Conservation (phyloP, 2,797 vertebrate species). For the Gymnodraco acuticeps region DNA sequence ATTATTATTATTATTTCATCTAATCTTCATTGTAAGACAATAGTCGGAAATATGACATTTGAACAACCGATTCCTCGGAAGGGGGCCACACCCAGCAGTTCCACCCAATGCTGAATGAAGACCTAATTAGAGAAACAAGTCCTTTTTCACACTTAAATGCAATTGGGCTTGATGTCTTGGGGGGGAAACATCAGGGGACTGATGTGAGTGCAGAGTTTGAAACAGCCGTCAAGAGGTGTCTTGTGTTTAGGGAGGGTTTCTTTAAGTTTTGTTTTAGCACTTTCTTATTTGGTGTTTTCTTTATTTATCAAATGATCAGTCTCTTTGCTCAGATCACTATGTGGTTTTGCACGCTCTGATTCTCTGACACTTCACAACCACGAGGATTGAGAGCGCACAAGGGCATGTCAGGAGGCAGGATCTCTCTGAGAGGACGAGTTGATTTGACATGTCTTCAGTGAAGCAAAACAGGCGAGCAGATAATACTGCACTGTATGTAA, state of each 20-base stretch:
- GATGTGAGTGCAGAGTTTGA: slow-evolving; percentile 22
- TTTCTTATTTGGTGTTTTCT: background rate
- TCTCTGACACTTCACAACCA: background rate
- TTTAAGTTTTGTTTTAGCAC: slow-evolving; percentile 12
- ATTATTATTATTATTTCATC: background rate
- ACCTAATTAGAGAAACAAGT: slow-evolving; percentile 8
- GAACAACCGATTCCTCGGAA: background rate
- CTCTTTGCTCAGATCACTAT: slow-evolving; percentile 9
- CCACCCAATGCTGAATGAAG: slow-evolving; percentile 36
- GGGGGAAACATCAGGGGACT: slow-evolving; percentile 16
- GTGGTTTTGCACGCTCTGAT: slow-evolving; percentile 7
- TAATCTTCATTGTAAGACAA: slow-evolving; percentile 6
- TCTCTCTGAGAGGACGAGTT: slow-evolving; percentile 18
- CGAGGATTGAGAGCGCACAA: background rate
- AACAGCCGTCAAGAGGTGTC: slow-evolving; percentile 21
- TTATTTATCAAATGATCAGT: slow-evolving; percentile 1
- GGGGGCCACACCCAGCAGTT: slow-evolving; percentile 16
- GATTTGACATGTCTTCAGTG: slow-evolving; percentile 40
- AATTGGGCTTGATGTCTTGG: slow-evolving; percentile 2
- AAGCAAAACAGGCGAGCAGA: slow-evolving; percentile 37
- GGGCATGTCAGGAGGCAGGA: slow-evolving; percentile 2
- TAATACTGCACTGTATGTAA: slow-evolving; percentile 41
- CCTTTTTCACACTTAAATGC: background rate
- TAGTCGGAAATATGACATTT: slow-evolving; percentile 7
- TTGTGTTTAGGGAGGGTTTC: background rate